phyloP scores from a whole-genome alignment of 2,113 vertebrate species.

The Ascaphus truei region DNA sequence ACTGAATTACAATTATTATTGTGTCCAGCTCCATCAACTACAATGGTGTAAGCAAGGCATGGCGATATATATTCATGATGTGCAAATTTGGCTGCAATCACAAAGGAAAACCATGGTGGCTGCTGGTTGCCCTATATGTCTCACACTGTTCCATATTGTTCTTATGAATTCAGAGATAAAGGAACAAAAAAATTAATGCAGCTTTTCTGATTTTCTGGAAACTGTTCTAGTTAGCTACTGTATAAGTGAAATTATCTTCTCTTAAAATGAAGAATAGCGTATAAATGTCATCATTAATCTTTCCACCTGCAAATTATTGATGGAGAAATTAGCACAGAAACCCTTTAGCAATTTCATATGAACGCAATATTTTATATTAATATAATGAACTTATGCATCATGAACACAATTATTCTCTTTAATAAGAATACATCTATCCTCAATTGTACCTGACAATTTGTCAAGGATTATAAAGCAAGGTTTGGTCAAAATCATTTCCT shows the following conservation, averaged over 20 bases:
- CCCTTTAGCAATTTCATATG: constrained; percentile 3
- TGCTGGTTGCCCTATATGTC: background rate
- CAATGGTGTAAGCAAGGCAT: too few relatives aligned
- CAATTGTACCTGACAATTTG: background rate
- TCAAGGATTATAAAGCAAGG: background rate
- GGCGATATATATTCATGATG: too few relatives aligned
- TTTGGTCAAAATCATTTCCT: too few relatives aligned
- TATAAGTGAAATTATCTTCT: background rate
- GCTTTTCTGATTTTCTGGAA: background rate
- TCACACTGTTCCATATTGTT: background rate
- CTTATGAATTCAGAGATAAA: background rate
- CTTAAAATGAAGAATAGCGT: background rate
- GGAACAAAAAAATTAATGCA: background rate
- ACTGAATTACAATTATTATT: too few relatives aligned
- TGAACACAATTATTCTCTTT: background rate
- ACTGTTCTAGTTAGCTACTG: too few relatives aligned
- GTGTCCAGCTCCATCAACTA: too few relatives aligned
- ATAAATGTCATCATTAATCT: constrained; percentile 26
- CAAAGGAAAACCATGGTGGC: too few relatives aligned
- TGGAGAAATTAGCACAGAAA: background rate
- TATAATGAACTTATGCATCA: background rate
- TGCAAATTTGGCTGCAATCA: too few relatives aligned
- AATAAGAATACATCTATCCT: background rate
- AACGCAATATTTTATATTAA: constrained; percentile 4
- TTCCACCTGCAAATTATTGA: constrained; percentile 29